Evolutionary conservation across 2,888 invertebrate species (phyloP).

Genomic region (Euzetes globulus): DNA sequence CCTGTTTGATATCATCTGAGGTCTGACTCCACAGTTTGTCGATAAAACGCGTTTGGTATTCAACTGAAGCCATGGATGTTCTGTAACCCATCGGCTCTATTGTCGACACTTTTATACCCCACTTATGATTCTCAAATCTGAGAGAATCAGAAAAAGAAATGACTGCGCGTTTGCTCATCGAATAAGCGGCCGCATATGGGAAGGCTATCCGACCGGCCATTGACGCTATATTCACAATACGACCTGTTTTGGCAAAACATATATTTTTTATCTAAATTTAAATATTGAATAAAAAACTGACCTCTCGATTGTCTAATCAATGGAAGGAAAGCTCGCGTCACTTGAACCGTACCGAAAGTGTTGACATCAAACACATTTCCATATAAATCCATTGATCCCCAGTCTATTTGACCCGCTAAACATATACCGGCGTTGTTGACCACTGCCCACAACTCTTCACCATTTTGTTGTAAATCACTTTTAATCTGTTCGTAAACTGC

Average conservation of each 20-base stretch:
- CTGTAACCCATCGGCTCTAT: constrained; percentile 44
- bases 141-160: constrained; percentile 45
- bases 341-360: constrained; percentile 44
- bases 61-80: constrained; percentile 37
- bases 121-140: constrained; percentile 45
- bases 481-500: constrained; percentile 43
- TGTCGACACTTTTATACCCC: constrained; percentile 44
- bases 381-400: constrained; percentile 47
- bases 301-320: constrained; percentile 43
- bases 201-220: constrained; percentile 41
- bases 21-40: not conserved
- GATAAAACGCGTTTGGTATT: not conserved
- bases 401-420: constrained; percentile 50
- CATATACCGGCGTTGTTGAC: constrained; percentile 53
- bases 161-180: constrained; percentile 45
- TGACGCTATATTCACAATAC: constrained; percentile 45
- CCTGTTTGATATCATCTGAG: not conserved
- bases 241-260: too few relatives aligned
- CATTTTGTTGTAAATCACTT: not conserved
- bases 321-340: constrained; percentile 45
- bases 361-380: constrained; percentile 45
- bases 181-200: constrained; percentile 41
- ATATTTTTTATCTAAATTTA: too few relatives aligned
- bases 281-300: too few relatives aligned
- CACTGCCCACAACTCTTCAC: constrained; percentile 50